phyloP scores from a whole-genome alignment of 2,888 invertebrate species.

The Ophion ventricosus region DNA sequence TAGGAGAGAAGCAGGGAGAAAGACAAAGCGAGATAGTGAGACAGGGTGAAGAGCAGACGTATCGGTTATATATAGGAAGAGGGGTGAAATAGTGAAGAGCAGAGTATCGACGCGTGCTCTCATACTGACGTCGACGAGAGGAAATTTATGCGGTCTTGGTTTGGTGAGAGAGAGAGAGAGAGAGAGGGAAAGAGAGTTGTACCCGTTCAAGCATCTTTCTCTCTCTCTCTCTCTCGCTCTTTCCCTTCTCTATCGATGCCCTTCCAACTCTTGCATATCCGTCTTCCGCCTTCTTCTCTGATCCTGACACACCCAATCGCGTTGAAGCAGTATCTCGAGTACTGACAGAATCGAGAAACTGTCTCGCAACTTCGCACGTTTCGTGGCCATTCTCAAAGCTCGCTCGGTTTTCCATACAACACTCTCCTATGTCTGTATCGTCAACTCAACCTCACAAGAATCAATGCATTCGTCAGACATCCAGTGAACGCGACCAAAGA shows the following conservation, averaged over 20 bases:
- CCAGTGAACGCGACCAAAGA: constrained; percentile 7
- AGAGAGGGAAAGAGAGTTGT: constrained; percentile 14
- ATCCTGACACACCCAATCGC: constrained; percentile 63
- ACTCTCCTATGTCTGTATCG: constrained; percentile 31
- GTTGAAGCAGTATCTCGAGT: constrained; percentile 61
- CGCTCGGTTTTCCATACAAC: constrained; percentile 18
- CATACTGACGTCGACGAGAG: constrained; percentile 57
- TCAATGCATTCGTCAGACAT: constrained; percentile 38
- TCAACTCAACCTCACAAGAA: constrained; percentile 50
- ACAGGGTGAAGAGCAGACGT: constrained; percentile 17
- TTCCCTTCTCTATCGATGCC: constrained; percentile 4
- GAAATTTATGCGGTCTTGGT: constrained; percentile 57
- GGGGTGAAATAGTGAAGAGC: constrained; percentile 47
- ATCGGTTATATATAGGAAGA: constrained; percentile 26
- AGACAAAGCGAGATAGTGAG: background rate
- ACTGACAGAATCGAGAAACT: constrained; percentile 66
- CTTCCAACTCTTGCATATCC: constrained; percentile 11
- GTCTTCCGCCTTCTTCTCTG: constrained; percentile 41
- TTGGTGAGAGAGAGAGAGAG: constrained; percentile 13
- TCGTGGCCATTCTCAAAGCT: constrained; percentile 42
- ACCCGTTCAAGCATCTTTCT: background rate
- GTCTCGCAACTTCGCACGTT: constrained; percentile 48
- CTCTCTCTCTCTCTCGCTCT: constrained; percentile 18
- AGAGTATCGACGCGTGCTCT: constrained; percentile 62
- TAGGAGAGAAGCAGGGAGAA: background rate